Base-by-base conservation (phyloP, 2,888 invertebrate species). In the Nomada ruficornis region DNA sequence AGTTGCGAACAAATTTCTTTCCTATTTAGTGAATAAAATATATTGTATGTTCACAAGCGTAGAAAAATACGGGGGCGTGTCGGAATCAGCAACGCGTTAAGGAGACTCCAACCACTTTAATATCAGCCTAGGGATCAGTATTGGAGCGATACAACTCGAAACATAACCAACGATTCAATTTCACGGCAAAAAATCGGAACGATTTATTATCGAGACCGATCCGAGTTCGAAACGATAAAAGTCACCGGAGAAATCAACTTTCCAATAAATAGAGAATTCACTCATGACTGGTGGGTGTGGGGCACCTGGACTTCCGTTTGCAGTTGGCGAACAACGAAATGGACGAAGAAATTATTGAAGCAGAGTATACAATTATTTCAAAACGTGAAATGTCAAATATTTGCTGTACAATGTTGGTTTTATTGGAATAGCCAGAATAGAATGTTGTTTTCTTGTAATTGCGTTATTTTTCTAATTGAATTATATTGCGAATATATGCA, bases 161-260 rank as follows among this genome's bases (percentile, higher is more conserved):
- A 72, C 26, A 64, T 42, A 29, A 29, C 10, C 10, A 36, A 50
- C 72, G 73, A 77, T 77, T 72, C 64, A 72, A 77, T 77, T 77
- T 50, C 64, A 15, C 36, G 64, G 36, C n/a, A 50, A 76, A 76
- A 75, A 78, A 68, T 76, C 65, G 57, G 50, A 29, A 62, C 44
- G 52, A 18, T 78, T 68, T 75, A 76, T 78, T 63, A 78, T 78
- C 62, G 62, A 42, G 62, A 47, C 26, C 54, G 60, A 77, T 54
- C 20, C 42, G n/a, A 11, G 15, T n/a, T 54, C 23, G 60, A 67
- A 62, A 42, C 78, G 78, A 75, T 67, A 62, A 67, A 67, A 76
- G 76, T 78, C 76, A 60, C 26, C 67, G 62, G 76, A 78, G 77
- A 78, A 78, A 78, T 78, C 78, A 78, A 78, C 54, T 68, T 76